Base-by-base conservation (phyloP, 53 echinoderm and acorn worm genomes). In the Pentamera pediparva region DNA sequence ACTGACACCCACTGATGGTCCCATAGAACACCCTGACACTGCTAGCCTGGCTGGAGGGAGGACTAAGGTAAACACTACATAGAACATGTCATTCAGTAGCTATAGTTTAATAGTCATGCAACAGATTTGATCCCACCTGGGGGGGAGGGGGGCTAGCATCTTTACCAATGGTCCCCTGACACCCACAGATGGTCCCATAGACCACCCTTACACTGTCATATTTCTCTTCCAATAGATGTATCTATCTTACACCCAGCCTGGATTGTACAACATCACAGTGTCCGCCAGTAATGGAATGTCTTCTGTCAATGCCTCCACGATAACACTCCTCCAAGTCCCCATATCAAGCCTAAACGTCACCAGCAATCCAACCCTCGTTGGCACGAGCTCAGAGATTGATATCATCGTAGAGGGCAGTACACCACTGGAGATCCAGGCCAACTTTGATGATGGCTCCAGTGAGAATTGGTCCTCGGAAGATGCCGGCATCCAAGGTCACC, bases 261-360 rank as follows among this genome's bases (percentile, higher is more conserved):
- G 96, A 40, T 33, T 43, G 2, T 91, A 91, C 86, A 96, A 91
- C 82, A 51, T 96, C 45, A 82, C 88, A 32, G 77, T 96, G 18
- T 62, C 33, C 5, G 91, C 90, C 13, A 84, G 82, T 40, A 96
- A 96, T 74, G 61, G 41, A 37, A 70, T 96, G 32, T 88, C 90
- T 3, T 76, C 60, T 18, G 52, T 70, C 34, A 21, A 61, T 5
- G 61, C 45, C 15, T 36, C 71, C 20, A 75, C 62, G 10, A 52
- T 63, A 31, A 88, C 91, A 5, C 76, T 63, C 35, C 86, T 96
- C 13, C 88, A 91, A 52, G 86, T 89, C 35, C 90, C 98, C 41
- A 92, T 98, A 65, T 39, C 75, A 57, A 64, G 45, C 30, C 74
- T 84, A 24, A 70, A 18, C 51, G 62, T 89, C 3, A 51, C 75